Conservation (phyloP, 2,888 invertebrate species). For the Callyntrura sp. region DNA sequence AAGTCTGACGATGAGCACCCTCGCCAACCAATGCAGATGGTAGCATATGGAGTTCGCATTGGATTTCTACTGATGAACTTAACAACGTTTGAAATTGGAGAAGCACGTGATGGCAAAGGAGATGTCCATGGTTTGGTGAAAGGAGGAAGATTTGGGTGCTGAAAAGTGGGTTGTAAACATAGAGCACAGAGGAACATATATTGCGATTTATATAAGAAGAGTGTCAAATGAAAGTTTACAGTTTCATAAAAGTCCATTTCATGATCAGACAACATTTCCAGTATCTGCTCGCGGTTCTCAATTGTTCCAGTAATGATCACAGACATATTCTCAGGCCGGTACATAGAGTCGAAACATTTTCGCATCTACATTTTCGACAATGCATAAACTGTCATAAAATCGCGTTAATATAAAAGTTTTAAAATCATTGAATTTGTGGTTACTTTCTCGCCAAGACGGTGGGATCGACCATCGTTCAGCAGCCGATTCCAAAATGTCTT, state of each 20-base stretch:
- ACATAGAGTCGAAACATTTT: slow-evolving; percentile 93
- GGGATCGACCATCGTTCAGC: slow-evolving; percentile 76
- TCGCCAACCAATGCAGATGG: slow-evolving; percentile 83
- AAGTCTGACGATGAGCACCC: slow-evolving; percentile 80
- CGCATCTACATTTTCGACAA: slow-evolving; percentile 87
- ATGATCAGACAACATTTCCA: slow-evolving; percentile 80
- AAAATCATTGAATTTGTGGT: neutral
- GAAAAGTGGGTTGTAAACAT: neutral
- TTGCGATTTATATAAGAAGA: neutral
- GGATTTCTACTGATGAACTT: slow-evolving; percentile 80
- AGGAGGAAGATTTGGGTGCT: slow-evolving; percentile 75
- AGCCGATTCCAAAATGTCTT: slow-evolving; percentile 82
- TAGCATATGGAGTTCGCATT: slow-evolving; percentile 75
- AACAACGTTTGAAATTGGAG: slow-evolving; percentile 65
- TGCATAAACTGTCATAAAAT: neutral
- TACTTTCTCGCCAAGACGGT: slow-evolving; percentile 78
- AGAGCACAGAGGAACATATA: neutral
- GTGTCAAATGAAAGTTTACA: slow-evolving; percentile 52
- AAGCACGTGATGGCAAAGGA: slow-evolving; percentile 65
- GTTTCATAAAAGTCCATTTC: slow-evolving; percentile 79
- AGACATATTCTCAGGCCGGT: slow-evolving; percentile 95
- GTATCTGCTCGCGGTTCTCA: slow-evolving; percentile 77
- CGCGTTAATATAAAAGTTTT: neutral
- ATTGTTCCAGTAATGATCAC: slow-evolving; percentile 91
- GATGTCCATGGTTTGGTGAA: slow-evolving; percentile 80